Percentiles rank a stretch among this genome's conserved stretches.
These are phyloP conservation scores for Rugalucina vietnamica DNA, from an alignment of 2,888 invertebrate genomes.

Conservation along the genomic window DNA sequence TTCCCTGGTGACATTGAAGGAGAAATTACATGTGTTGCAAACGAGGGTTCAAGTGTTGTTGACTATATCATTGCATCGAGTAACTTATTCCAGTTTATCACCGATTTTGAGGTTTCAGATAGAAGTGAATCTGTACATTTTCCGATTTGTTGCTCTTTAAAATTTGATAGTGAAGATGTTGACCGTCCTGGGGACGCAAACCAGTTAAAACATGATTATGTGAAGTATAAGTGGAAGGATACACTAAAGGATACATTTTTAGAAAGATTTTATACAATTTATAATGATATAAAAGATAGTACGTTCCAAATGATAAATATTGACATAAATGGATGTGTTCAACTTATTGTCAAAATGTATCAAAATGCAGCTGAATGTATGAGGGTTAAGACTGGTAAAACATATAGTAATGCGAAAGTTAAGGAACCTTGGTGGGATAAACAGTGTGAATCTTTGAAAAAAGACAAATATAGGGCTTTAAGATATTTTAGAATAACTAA, in stretches of 20 bases:
- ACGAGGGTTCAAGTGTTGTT: neutral
- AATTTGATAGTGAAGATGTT: neutral
- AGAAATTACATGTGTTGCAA: neutral
- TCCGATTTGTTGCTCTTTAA: neutral
- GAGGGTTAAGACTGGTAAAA: neutral
- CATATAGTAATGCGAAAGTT: neutral
- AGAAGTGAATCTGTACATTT: neutral
- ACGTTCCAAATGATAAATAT: neutral
- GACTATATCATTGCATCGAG: neutral
- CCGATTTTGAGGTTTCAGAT: neutral
- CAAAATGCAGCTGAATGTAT: neutral
- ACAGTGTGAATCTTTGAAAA: neutral
- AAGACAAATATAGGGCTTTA: neutral
- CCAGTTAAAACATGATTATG: neutral
- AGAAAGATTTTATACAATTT: neutral
- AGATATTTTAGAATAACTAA: neutral
- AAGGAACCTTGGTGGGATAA: neutral
- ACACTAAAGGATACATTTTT: neutral
- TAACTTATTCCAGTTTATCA: neutral
- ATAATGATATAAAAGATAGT: neutral
- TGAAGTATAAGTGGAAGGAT: neutral
- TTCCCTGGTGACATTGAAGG: neutral
- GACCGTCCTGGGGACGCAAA: neutral
- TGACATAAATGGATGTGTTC: neutral
- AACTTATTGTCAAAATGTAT: neutral